Percentiles rank a stretch among this genome's conserved stretches.
These are phyloP conservation scores for Piprites chloris DNA, from an alignment of 2,113 vertebrate genomes.

Conservation along the genomic window DNA sequence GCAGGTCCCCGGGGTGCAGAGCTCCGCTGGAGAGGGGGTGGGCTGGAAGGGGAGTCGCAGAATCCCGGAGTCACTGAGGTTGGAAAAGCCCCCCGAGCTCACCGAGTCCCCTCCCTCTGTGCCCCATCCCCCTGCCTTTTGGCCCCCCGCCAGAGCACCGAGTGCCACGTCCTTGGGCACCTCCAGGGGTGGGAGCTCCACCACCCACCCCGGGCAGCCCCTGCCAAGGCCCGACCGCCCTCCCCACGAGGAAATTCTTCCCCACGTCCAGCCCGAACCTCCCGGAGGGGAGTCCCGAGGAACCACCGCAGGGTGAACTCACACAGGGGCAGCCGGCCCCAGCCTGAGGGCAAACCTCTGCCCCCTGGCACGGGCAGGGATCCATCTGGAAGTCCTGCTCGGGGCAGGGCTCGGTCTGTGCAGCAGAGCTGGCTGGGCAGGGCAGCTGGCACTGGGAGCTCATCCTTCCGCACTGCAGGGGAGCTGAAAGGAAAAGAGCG, in stretches of 20 bases:
- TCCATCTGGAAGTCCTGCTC: background rate
- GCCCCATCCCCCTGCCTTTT: background rate
- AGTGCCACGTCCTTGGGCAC: background rate
- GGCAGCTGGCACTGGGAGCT: background rate
- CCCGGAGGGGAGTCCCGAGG: background rate
- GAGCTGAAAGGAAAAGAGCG: background rate
- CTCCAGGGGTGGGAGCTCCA: background rate
- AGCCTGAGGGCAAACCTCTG: background rate
- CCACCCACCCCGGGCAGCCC: background rate
- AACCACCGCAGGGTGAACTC: background rate
- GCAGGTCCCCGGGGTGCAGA: background rate
- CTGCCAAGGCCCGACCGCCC: background rate
- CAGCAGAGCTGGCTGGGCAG: background rate
- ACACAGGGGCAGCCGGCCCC: background rate
- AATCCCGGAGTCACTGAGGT: background rate
- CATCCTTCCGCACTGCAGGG: background rate
- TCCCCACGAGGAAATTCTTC: background rate
- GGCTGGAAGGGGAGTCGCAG: background rate
- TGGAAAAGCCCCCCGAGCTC: background rate
- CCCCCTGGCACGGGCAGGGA: background rate
- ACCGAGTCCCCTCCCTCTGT: background rate
- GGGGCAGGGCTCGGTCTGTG: accelerated
- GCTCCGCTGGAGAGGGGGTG: no score
- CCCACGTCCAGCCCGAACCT: background rate
- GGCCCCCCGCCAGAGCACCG: background rate